Percentiles rank a stretch among this genome's conserved stretches.
These are phyloP conservation scores for sheep (Ovis aries) DNA, from an alignment of 2,113 vertebrate species.

Conservation along the genomic window ARS-UI_Ramb_v3.0 NC_056056.1:174447001-174447500, in stretches of 20 bases:
- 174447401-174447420: background rate
- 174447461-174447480: background rate
- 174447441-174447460: background rate
- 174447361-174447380: background rate
- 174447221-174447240: background rate
- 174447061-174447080: background rate
- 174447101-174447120: background rate
- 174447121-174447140: background rate
- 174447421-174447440: background rate
- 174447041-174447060: background rate
- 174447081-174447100: background rate
- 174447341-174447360: background rate
- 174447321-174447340: background rate
- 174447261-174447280: background rate
- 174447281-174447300: background rate
- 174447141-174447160: background rate
- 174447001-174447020: background rate
- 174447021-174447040: background rate
- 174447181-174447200: background rate
- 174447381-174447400: background rate
- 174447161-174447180: background rate
- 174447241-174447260: background rate
- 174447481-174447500: background rate
- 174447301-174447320: background rate
- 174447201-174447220: background rate